Evolutionary conservation across 37 sponge, comb jelly and placozoan genomes (phyloP).

Genomic region (Sycon ciliatum): DNA sequence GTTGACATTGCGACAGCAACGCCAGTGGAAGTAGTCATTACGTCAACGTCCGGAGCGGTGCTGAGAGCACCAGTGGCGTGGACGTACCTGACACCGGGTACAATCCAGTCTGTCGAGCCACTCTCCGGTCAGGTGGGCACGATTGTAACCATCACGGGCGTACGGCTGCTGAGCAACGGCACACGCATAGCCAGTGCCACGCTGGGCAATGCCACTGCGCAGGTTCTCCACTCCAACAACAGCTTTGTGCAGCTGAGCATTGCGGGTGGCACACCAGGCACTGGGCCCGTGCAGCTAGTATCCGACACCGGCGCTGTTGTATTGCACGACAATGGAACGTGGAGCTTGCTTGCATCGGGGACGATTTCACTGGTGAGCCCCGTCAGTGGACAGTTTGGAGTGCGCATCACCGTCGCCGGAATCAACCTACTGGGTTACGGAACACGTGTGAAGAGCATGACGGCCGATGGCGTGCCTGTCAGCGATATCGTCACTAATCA

Average conservation of each 20-base stretch:
- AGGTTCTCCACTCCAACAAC: background rate
- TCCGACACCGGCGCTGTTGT: constrained; percentile 61
- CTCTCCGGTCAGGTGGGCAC: constrained; percentile 27
- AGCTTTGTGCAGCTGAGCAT: background rate
- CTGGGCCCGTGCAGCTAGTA: constrained; percentile 43
- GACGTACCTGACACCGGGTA: constrained; percentile 26
- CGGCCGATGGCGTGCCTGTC: constrained; percentile 33
- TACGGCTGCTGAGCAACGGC: constrained; percentile 46
- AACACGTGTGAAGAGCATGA: constrained; percentile 2
- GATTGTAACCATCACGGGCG: constrained; percentile 41
- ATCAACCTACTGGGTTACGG: constrained; percentile 42
- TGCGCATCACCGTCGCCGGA: constrained; percentile 42
- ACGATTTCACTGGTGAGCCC: constrained; percentile 50
- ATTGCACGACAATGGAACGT: constrained; percentile 26
- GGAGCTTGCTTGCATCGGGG: constrained; percentile 33
- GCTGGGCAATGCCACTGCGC: background rate
- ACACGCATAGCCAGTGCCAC: constrained; percentile 1
- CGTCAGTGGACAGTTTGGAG: constrained; percentile 37
- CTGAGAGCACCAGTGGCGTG: constrained; percentile 23
- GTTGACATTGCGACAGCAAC: too few species aligned
- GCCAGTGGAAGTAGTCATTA: constrained; percentile 22
- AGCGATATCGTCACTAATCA: background rate
- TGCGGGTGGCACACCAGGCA: constrained; percentile 21
- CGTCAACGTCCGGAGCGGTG: constrained; percentile 36
- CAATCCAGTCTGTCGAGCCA: constrained; percentile 33